A percentile compares a stretch with the other conserved stretches of the same genome.
Evolutionary conservation across 2,888 invertebrate genomes (phyloP).

Genomic region (Lysandra coridon): DNA sequence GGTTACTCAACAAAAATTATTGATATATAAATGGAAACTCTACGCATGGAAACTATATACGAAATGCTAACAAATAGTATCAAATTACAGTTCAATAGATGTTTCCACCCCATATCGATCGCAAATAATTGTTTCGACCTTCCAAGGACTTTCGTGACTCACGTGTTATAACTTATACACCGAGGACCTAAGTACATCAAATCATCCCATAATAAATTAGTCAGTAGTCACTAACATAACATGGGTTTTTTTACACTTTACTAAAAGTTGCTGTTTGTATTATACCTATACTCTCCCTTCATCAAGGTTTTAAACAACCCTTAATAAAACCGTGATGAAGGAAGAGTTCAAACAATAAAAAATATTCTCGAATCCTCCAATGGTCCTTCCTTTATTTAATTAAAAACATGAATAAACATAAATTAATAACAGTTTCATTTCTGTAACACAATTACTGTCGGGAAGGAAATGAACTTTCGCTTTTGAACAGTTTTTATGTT

Average conservation of each 20-base stretch:
- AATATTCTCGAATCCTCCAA: background rate
- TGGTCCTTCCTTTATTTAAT: background rate
- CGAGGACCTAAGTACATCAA: conserved; percentile 18
- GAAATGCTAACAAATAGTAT: background rate
- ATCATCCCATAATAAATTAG: background rate
- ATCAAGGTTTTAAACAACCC: too few relatives aligned
- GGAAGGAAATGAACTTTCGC: conserved; percentile 16
- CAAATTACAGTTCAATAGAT: background rate
- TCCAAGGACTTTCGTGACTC: conserved; percentile 28
- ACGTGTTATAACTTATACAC: conserved; percentile 14
- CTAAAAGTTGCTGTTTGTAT: background rate
- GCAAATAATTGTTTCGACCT: conserved; percentile 24
- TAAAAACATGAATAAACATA: background rate
- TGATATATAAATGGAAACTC: background rate
- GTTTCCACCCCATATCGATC: conserved; percentile 7
- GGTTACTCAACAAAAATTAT: background rate
- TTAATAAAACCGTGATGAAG: too few relatives aligned
- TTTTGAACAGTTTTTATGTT: conserved; percentile 12
- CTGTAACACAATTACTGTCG: background rate
- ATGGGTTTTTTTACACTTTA: background rate
- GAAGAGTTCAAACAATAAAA: too few relatives aligned
- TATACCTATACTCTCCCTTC: too few relatives aligned
- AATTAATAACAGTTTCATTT: background rate
- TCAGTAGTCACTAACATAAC: background rate
- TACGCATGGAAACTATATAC: background rate